Conservation (phyloP, 1,140 invertebrate species). For the Spodoptera litura region DNA sequence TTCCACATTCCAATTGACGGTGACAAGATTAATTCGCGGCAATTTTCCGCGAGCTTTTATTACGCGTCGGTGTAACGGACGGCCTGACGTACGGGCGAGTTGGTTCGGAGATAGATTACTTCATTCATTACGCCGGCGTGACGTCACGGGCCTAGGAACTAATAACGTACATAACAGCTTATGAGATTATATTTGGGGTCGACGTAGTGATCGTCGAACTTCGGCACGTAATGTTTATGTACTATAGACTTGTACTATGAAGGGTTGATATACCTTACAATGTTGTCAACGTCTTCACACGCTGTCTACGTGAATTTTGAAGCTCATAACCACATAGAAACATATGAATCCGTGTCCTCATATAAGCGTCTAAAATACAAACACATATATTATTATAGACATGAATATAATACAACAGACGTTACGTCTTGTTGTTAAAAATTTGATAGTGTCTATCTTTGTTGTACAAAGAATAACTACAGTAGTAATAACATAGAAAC, state of each 20-base stretch:
- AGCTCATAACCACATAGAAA: too few species aligned
- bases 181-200: conserved; percentile 13
- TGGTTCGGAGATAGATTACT: conserved; percentile 43
- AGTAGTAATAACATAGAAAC: too few species aligned
- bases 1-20: conserved; percentile 24
- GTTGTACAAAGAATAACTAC: too few species aligned
- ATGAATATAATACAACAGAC: too few species aligned
- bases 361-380: too few species aligned
- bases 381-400: too few species aligned
- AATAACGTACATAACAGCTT: conserved; percentile 32
- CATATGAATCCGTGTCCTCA: too few species aligned
- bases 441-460: too few species aligned
- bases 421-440: too few species aligned
- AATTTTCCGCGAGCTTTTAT: conserved; percentile 33
- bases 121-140: conserved; percentile 43
- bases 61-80: conserved; percentile 32
- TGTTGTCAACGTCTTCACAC: too few species aligned
- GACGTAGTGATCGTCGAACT: not conserved
- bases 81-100: conserved; percentile 41
- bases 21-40: conserved; percentile 40
- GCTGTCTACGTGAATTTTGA: too few species aligned
- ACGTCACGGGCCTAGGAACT: conserved; percentile 22
- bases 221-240: not conserved
- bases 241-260: too few species aligned
- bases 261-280: not conserved